Evolutionary conservation across 2,888 invertebrate species (phyloP), one percentile per base, ranked within the genome.

Genomic region (Lobophora halterata): DNA sequence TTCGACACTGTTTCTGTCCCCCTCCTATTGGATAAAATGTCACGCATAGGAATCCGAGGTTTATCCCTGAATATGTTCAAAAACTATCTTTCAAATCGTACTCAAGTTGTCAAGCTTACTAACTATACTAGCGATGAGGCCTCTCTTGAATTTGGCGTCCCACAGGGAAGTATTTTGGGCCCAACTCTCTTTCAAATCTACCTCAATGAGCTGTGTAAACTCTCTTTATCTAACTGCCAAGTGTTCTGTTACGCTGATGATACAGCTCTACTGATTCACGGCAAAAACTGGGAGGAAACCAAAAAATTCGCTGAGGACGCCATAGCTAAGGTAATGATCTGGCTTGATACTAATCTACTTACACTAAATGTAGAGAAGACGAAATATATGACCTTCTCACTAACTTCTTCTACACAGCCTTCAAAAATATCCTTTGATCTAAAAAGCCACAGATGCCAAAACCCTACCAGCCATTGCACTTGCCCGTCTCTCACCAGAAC

Each of bases 131-230:
- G 27, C n/a, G 17, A 27, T 1, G 27, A 27, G 5, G 10, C 27
- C 1, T 3, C 17, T 5, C 17, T 17, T 5, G n/a, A 27, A 3
- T 27, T 17, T 6, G 27, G 27, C 6, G 27, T 27, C 2, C 24
- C 24, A 3, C 27, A 26, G 3, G 26, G 26, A 1, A 26, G 26
- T 8, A 8, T 26, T 5, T 5, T 25, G n/a, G 25, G 25, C 1
- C 25, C 25, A 2, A 25, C 25, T n/a, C 25, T 25, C 2, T 25
- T 25, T n/a, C 26, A 26, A 16, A 26, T 16, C 2, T 26, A 26
- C 9, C 1, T 26, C 1, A 26, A 26, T 8, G 26, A 16, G 5
- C 26, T 26, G 1, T 26, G 26, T 12, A 5, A 14, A 7, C 2
- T 26, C 3, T 8, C 26, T 1, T 3, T 26, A 5, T 8, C 26